Evolutionary conservation across 2,113 vertebrate species (phyloP), one percentile per base, ranked within the genome.

Genomic region (Otus sunia): DNA sequence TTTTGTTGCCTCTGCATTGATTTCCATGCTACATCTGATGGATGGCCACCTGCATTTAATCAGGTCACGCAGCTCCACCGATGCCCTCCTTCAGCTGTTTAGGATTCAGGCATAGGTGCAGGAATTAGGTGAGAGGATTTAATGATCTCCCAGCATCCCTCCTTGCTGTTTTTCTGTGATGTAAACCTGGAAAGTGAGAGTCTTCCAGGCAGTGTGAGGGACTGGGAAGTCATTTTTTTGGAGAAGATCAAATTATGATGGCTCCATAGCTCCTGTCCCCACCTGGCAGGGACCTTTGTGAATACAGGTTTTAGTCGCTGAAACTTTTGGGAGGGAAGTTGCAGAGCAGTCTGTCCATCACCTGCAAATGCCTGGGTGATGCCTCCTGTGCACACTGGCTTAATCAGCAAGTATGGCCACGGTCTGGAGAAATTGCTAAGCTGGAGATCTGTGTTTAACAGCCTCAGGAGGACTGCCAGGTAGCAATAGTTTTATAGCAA

Each of bases 41-140:
- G 30, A 20, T 8, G 11, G 34, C 32, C 26, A 45, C 20, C 43
- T 1, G 3, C n/a, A 23, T n/a, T 25, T 37, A 72, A 55, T 55
- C 14, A 81, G 64, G 55, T 62, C 86, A 49, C 18, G 12, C 8
- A 15, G 64, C 26, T 88, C 37, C 34, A 36, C 69, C 5, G 3
- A 11, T 85, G 66, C 30, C 52, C 49, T 66, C n/a, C 52, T 80
- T 27, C 75, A 93, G 87, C 41, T 76, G n/a, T 89, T 97, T 37
- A 68, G 67, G 76, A 80, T 92, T 89, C 69, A 86, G 53, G 53
- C 32, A 84, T 49, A 76, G 30, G 39, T n/a, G 30, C 34, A 69
- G 76, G 32, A 67, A 80, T 86, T 36, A 50, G 47, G 45, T 0
- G 5, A 66, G 56, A 84, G 55, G 29, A 41, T 72, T 87, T 91